Evolutionary conservation across 2,113 vertebrate genomes (phyloP), one percentile per base, ranked within the genome.

Genomic region (Recurvirostra avosetta): DNA sequence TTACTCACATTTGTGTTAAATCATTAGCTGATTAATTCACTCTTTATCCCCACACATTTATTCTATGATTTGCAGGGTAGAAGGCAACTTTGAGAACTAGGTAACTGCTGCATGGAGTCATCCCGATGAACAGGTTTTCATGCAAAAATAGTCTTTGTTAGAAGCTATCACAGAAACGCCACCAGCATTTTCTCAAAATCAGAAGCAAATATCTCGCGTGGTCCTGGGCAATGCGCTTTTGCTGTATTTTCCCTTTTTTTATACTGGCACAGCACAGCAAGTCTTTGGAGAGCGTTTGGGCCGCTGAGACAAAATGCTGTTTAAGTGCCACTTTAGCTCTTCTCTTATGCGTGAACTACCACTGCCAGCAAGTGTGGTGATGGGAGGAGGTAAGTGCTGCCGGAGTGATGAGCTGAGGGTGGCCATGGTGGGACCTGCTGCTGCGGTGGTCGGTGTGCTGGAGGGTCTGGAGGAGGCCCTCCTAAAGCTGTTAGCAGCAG

Each of bases 291-390:
- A 23, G 25, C 4, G 0, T 49, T 79, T 40, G 43, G n/a, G 49
- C 79, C 38, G n/a, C 47, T 67, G 67, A 61, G 36, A 32, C 26
- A 52, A 41, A 34, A 9, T 10, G 10, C 27, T 40, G 0, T 49
- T 56, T 22, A 32, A 56, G 21, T 63, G 49, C 18, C 1, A 11
- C 52, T 79, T 66, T 27, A 32, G 26, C 32, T 56, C 43, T 27
- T 65, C 21, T 36, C 32, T 56, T 32, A 22, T 2, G 8, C 23
- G 0, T 12, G 30, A 74, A 38, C 49, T 59, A 3, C 30, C 14
- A 2, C 7, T 47, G 53, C 14, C 7, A 2, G 2, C 56, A 30
- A 29, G 43, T 1, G 22, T 2, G 1, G 43, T 4, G 38, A 11
- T 49, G 71, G 65, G 55, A 65, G 34, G 34, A 56, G 47, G 49